A percentile compares a stretch with the other conserved stretches of the same genome.
phyloP scores from a whole-genome alignment of 2,797 vertebrate genomes.

The Coluber constrictor region DNA sequence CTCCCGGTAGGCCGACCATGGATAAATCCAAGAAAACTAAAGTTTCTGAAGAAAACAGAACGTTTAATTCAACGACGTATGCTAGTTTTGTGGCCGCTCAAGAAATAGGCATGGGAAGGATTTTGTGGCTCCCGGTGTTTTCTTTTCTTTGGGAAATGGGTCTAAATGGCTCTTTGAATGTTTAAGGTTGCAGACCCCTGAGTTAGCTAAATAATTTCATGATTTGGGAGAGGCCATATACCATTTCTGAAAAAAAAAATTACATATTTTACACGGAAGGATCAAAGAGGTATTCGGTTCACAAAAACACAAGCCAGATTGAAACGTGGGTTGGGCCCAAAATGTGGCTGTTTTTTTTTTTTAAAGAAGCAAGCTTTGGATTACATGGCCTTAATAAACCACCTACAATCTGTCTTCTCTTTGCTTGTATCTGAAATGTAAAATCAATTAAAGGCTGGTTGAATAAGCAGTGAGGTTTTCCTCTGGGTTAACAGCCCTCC shows the following conservation, averaged over 20 bases:
- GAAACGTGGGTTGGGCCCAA: not conserved
- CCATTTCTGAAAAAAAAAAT: not conserved
- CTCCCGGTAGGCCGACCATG: no score
- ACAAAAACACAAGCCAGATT: not conserved
- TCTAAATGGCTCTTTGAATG: no score
- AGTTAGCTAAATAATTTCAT: slow-evolving; percentile 36
- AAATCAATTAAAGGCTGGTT: not conserved
- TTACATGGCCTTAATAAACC: not conserved
- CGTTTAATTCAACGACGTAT: no score
- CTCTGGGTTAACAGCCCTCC: not conserved
- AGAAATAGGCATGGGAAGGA: no score
- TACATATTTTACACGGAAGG: not conserved
- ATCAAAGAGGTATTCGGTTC: not conserved
- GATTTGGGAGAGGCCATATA: slow-evolving; percentile 38
- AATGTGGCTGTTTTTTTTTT: not conserved
- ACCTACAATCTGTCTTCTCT: not conserved
- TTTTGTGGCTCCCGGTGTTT: no score
- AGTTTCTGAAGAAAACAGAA: no score
- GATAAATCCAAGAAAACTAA: no score
- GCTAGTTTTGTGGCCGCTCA: no score
- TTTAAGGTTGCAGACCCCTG: no score
- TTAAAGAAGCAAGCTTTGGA: not conserved
- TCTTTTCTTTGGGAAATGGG: no score
- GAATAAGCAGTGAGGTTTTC: not conserved
- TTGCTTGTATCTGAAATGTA: not conserved